Conservation (phyloP, 2,888 invertebrate genomes). For the Pollenia amentaria region DNA sequence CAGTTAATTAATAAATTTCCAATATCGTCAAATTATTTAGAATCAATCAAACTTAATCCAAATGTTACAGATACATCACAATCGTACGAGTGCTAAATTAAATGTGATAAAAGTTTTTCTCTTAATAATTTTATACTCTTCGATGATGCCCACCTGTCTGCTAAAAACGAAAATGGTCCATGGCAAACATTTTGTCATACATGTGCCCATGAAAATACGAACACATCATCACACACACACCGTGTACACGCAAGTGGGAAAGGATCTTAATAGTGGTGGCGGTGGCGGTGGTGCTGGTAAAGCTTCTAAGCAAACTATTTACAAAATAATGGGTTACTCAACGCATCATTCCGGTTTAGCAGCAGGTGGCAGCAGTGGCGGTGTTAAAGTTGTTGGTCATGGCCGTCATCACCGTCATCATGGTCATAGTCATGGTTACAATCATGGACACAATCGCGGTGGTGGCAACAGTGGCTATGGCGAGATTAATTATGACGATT, state of each 20-base stretch:
- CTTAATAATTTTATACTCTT: constrained; percentile 65
- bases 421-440: constrained; percentile 37
- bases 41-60: constrained; percentile 40
- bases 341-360: constrained; percentile 85
- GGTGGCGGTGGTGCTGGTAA: constrained; percentile 77
- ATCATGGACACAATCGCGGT: constrained; percentile 3
- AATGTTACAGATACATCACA: constrained; percentile 63
- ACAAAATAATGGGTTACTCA: constrained; percentile 84
- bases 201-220: constrained; percentile 91
- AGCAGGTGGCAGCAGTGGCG: constrained; percentile 76
- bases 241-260: constrained; percentile 88
- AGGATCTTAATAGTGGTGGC: constrained; percentile 77
- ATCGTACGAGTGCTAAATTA: constrained; percentile 36
- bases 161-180: constrained; percentile 61
- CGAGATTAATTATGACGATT: constrained; percentile 80
- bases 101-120: constrained; percentile 62
- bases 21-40: constrained; percentile 11
- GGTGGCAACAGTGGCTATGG: constrained; percentile 61
- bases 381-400: constrained; percentile 60
- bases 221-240: constrained; percentile 91
- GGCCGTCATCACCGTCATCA: constrained; percentile 83
- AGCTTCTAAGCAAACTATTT: constrained; percentile 81
- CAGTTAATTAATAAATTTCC: neutral
- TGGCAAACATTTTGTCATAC: constrained; percentile 90
- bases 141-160: constrained; percentile 63